These are phyloP conservation scores for Nycteola revayana DNA, from an alignment of 2,888 invertebrate genomes.

Conservation along the genomic window DNA sequence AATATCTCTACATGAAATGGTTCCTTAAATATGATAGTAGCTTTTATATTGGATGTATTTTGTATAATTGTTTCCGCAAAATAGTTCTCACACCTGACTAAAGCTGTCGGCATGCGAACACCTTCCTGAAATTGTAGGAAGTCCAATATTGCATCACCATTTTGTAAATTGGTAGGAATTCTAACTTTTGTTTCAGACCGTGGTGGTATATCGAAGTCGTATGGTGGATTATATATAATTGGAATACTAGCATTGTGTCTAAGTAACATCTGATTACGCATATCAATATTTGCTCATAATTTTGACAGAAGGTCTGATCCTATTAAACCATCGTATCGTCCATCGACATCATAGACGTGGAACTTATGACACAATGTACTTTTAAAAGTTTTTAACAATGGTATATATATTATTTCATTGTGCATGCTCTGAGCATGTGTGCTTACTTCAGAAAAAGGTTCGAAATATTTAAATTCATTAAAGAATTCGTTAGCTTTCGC, in stretches of 20 bases:
- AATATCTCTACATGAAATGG: not conserved
- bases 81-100: slow-evolving; percentile 3
- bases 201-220: not conserved
- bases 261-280: slow-evolving; percentile 1
- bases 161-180: not conserved
- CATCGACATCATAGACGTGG: not conserved
- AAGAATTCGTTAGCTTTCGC: not conserved
- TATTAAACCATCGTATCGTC: too few species aligned
- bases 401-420: not conserved
- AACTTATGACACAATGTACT: not conserved
- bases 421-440: not conserved
- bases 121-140: not conserved
- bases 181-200: not conserved
- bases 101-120: slow-evolving; percentile 1
- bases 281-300: slow-evolving; percentile 15
- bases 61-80: not conserved
- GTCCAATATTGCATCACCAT: not conserved
- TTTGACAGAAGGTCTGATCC: slow-evolving; percentile 23
- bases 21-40: not conserved
- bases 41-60: not conserved
- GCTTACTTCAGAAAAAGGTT: not conserved
- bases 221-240: not conserved
- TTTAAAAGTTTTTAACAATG: not conserved
- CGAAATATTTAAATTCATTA: not conserved
- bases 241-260: not conserved